Conservation (phyloP, 2,888 invertebrate genomes). For the Hirtodrosophila histrioides region DNA sequence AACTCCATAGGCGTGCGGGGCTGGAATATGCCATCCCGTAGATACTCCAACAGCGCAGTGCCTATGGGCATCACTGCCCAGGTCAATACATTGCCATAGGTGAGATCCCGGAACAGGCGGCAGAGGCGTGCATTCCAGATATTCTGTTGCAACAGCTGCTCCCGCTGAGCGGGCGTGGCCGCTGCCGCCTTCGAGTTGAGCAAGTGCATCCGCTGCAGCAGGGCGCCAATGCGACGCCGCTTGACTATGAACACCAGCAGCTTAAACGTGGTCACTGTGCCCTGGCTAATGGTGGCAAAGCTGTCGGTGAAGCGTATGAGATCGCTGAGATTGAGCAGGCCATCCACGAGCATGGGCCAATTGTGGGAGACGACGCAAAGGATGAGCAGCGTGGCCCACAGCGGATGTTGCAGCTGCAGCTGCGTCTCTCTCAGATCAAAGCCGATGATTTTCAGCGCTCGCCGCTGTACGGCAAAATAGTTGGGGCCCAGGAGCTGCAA, state of each 20-base stretch:
- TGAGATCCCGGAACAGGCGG: conserved; percentile 24
- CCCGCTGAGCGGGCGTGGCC: neutral
- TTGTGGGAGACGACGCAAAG: conserved; percentile 25
- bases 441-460: conserved; percentile 39
- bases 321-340: conserved; percentile 26
- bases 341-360: conserved; percentile 38
- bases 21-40: conserved; percentile 14
- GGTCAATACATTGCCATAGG: conserved; percentile 17
- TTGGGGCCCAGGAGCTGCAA: conserved; percentile 21
- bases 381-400: conserved; percentile 22
- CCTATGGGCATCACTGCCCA: conserved; percentile 26
- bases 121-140: conserved; percentile 25
- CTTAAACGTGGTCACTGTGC: conserved; percentile 39
- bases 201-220: conserved; percentile 29
- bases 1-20: conserved; percentile 55
- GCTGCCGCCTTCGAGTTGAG: conserved; percentile 20
- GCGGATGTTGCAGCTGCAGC: conserved; percentile 29
- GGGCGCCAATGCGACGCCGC: conserved; percentile 18
- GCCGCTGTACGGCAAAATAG: conserved; percentile 46
- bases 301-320: conserved; percentile 38
- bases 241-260: conserved; percentile 36
- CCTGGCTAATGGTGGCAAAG: conserved; percentile 33
- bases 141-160: conserved; percentile 29
- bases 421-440: conserved; percentile 20
- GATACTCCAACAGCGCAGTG: conserved; percentile 15